Evolutionary conservation across 2,113 vertebrate genomes (phyloP), one percentile per base, ranked within the genome.

Genomic region (Hippolais icterina): DNA sequence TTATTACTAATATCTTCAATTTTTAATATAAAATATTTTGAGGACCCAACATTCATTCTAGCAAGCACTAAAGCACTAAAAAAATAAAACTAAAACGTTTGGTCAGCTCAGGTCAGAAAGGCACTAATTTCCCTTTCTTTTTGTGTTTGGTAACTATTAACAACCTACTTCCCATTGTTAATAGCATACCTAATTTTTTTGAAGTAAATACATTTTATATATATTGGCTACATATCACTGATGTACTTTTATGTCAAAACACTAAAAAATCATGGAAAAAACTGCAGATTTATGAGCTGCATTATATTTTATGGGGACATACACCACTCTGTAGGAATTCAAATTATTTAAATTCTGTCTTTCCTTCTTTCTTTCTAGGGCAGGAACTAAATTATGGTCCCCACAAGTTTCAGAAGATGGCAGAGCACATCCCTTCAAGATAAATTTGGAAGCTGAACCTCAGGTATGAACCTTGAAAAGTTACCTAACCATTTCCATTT

Each of bases 361-460:
- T 42, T 31, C 12, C 65, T 75, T 29, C 19, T 76, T 46, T 33
- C 12, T 69, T 97, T 89, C 22, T 96, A 99, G 99, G 97, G 96
- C 98, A 57, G 98, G 99, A 96, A 97, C 98, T 35, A 99, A 95
- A 90, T 96, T 99, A 68, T 99, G 99, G 99, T 99, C 99, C 19
- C 99, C 99, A 22, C 98, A 98, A 84, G 97, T 99, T 21, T 92
- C 96, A 74, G 98, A 99, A 96, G 98, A 98, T 9, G 98, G 98
- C 12, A 98, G 93, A 97, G 91, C 97, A 61, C 98, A 99, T 95
- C 99, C 98, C 22, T 99, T 98, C 96, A 99, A 99, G 98, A 97
- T 99, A 91, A 99, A 99, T 96, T 96, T 99, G 91, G 98, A 99
- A 97, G 97, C 99, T 80, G 99, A 99, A 86, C 98, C 98, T 90